Conservation (phyloP, 2,113 vertebrate species). For the Sorex araneus region DNA sequence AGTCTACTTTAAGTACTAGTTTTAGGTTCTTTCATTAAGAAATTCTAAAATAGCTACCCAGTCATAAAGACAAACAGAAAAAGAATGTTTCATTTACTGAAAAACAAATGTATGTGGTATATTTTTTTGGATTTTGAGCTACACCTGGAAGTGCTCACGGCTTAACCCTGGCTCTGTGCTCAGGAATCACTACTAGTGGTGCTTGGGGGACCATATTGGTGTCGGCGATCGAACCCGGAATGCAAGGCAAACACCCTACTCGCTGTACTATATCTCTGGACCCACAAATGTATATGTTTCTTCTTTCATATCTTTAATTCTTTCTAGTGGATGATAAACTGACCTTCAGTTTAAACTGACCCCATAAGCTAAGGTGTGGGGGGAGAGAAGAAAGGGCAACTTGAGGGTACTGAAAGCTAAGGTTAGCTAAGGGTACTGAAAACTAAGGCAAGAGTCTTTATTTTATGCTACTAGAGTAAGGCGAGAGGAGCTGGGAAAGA, state of each 20-base stretch:
- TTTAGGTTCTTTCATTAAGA: conserved; percentile 38
- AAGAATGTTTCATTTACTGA: conserved; percentile 32
- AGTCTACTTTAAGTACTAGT: conserved; percentile 17
- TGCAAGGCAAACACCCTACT: too few relatives aligned
- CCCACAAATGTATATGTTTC: too few relatives aligned
- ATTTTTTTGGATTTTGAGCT: neutral
- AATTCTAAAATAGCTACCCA: conserved; percentile 50
- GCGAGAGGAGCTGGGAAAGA: neutral
- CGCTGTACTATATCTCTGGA: too few relatives aligned
- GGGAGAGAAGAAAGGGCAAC: neutral
- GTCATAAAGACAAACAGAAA: conserved; percentile 6
- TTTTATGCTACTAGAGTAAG: neutral
- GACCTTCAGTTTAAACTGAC: neutral
- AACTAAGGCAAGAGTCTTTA: neutral
- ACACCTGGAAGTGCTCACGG: too few relatives aligned
- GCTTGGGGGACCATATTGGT: too few relatives aligned
- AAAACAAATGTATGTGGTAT: neutral
- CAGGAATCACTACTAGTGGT: too few relatives aligned
- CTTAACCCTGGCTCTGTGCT: too few relatives aligned
- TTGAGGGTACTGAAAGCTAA: neutral
- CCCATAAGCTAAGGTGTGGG: neutral
- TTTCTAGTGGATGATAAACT: neutral
- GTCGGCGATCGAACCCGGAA: too few relatives aligned
- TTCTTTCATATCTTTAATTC: neutral
- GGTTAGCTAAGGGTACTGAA: neutral